Evolutionary conservation across 2,113 vertebrate genomes (phyloP).

Genomic region (Mus musculus): GRCm39 chr8:66840001-66840500

Average conservation of each 20-base stretch:
- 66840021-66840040: constrained; percentile 74
- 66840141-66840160: constrained; percentile 53
- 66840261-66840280: not conserved
- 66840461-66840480: not conserved
- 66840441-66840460: not conserved
- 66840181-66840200: constrained; percentile 89
- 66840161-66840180: constrained; percentile 81
- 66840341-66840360: not conserved
- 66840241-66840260: constrained; percentile 29
- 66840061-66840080: constrained; percentile 85
- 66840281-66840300: not conserved
- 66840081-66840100: constrained; percentile 83
- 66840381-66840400: not conserved
- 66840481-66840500: not conserved
- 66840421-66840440: not conserved
- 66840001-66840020: constrained; percentile 59
- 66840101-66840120: constrained; percentile 70
- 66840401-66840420: constrained; percentile 10
- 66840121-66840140: constrained; percentile 43
- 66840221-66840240: constrained; percentile 59
- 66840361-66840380: not conserved
- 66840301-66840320: not conserved
- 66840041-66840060: constrained; percentile 83
- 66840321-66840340: not conserved
- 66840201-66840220: constrained; percentile 96